Base-by-base conservation (phyloP, 1,140 invertebrate species). In the Drosophila nannoptera region DNA sequence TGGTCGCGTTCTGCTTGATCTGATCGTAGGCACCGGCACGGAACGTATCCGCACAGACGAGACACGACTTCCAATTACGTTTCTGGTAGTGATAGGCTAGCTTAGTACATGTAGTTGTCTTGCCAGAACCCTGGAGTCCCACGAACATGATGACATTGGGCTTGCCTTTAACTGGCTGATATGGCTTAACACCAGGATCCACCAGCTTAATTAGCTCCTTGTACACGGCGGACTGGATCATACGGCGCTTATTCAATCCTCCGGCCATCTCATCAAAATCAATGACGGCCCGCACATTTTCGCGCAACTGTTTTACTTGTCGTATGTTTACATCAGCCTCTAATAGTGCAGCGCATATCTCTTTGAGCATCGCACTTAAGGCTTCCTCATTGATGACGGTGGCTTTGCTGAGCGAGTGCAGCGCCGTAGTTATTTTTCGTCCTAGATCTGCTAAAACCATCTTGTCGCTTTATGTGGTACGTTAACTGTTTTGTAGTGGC, bases 391-490 rank as follows among this genome's bases (percentile, higher is more conserved):
- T 99, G 76, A 99, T 99, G 66, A 99, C 95, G 33, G 98, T 99
- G 48, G 98, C 98, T 93, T 98, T 98, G 91, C 97, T 99, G 61
- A 99, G 92, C 35, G 97, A 99, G 82, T 98, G 95, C 88, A 99
- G 91, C 49, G 99, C 99, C 88, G 96, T 96, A 77, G 98, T 99
- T 90, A 99, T 99, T 93, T 99, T 99, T 89, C 98, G 94, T 88
- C 99, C 99, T 90, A 99, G 94, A 93, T 99, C 98, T 82, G 98
- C 99, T 93, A 99, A 97, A 90, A 99, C 99, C 99, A 99, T 99
- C 89, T 92, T 96, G 73, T 36, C 50, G 66, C 62, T 50, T 42
- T 72, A 46, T 33, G 53, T 58, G 58, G 16, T 61, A 61, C 38
- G 46, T 66, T 82, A 53, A 60, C 50, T 63, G 62, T 48, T 56